Percentiles rank a stretch among this genome's conserved stretches.
These are phyloP conservation scores for Capreolus pygargus DNA, from an alignment of 2,113 vertebrate genomes.

Conservation along the genomic window DNA sequence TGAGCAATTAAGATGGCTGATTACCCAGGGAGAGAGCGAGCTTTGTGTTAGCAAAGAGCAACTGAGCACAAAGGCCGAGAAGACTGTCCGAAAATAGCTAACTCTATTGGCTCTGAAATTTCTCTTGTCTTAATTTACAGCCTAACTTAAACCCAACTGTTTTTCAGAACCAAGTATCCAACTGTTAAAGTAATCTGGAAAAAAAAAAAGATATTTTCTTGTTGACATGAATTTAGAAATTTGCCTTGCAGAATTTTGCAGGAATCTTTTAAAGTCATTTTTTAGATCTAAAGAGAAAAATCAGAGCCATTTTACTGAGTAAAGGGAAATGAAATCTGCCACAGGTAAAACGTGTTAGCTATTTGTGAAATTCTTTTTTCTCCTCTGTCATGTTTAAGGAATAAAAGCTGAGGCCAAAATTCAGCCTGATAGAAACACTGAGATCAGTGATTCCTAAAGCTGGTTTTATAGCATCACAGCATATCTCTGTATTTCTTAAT, in stretches of 20 bases:
- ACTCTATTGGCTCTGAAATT: background rate
- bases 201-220: background rate
- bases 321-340: background rate
- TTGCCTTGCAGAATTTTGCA: background rate
- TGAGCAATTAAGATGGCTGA: constrained; percentile 41
- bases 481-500: background rate
- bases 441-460: background rate
- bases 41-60: constrained; percentile 24
- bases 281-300: background rate
- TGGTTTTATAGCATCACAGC: background rate
- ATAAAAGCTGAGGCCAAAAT: background rate
- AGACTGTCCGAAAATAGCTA: constrained; percentile 26
- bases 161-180: constrained; percentile 4
- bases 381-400: background rate
- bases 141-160: background rate
- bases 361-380: background rate
- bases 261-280: background rate
- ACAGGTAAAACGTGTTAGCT: background rate
- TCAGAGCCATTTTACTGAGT: background rate
- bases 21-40: constrained; percentile 27
- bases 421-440: background rate
- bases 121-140: constrained; percentile 14
- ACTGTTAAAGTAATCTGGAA: background rate
- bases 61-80: background rate
- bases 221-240: background rate